phyloP scores from a whole-genome alignment of 2,797 vertebrate genomes.

The Sebastes kiyomatsui region DNA sequence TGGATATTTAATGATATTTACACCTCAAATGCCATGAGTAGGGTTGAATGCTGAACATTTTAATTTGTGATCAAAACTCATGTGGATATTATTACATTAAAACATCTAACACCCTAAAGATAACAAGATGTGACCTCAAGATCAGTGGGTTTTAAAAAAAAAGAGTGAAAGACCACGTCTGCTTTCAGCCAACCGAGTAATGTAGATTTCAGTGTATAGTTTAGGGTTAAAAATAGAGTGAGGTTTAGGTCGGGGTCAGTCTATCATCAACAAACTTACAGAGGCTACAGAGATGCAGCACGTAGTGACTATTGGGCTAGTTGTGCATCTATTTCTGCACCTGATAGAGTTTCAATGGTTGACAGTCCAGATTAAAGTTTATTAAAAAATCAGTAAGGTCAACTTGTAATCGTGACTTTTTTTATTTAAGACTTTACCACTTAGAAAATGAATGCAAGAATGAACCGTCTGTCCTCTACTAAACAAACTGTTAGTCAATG shows the following conservation, averaged over 20 bases:
- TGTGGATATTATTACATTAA: not conserved
- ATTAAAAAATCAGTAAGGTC: not conserved
- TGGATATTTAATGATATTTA: not conserved
- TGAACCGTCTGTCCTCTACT: not conserved
- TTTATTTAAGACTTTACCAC: not conserved
- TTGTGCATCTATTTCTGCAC: not conserved
- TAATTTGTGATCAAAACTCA: not conserved
- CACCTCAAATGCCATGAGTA: not conserved
- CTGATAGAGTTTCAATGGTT: not conserved
- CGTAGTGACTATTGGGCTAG: not conserved
- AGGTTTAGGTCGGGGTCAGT: slow-evolving; percentile 11
- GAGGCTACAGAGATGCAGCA: not conserved
- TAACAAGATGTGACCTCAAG: not conserved
- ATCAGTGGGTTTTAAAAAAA: not conserved
- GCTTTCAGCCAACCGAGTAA: not conserved
- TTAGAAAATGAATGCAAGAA: not conserved
- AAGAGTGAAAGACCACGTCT: not conserved
- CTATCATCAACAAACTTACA: not conserved
- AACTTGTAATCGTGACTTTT: not conserved
- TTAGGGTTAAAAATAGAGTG: not conserved
- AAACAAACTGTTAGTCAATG: not conserved
- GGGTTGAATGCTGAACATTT: not conserved
- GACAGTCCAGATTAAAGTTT: not conserved
- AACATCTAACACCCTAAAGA: not conserved
- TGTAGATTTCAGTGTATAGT: not conserved